Evolutionary conservation across 2,888 invertebrate genomes (phyloP).

Genomic region (Leptothorax acervorum): DNA sequence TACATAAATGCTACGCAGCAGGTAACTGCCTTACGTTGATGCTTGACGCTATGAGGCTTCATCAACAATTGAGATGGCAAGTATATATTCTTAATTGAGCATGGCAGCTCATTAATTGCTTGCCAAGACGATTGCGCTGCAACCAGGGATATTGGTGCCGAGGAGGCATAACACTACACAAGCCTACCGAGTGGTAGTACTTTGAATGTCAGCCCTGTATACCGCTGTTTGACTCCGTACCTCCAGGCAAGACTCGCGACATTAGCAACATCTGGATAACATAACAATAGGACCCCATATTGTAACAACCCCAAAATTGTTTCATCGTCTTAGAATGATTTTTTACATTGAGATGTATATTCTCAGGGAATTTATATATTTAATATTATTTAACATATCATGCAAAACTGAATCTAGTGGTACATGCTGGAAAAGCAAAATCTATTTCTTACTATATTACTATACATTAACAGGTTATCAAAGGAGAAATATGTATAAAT

Average conservation of each 20-base stretch:
- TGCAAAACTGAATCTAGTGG: conserved; percentile 70
- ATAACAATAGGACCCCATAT: conserved; percentile 79
- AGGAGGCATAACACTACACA: conserved; percentile 84
- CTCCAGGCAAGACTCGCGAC: conserved; percentile 82
- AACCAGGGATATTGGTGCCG: conserved; percentile 81
- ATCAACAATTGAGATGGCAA: conserved; percentile 84
- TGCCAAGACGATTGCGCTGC: conserved; percentile 82
- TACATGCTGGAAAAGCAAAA: conserved; percentile 63
- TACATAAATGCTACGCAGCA: conserved; percentile 85
- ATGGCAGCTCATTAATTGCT: conserved; percentile 83
- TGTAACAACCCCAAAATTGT: conserved; percentile 75
- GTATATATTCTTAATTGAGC: conserved; percentile 82
- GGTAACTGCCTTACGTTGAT: conserved; percentile 84
- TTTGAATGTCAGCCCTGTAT: conserved; percentile 84
- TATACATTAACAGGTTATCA: conserved; percentile 15
- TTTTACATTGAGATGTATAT: conserved; percentile 68
- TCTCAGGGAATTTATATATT: conserved; percentile 59
- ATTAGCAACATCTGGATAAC: conserved; percentile 84
- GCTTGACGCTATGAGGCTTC: conserved; percentile 84
- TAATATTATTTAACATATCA: conserved; percentile 70
- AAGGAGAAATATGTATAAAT: conserved; percentile 60
- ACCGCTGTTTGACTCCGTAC: conserved; percentile 80
- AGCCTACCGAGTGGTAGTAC: conserved; percentile 84
- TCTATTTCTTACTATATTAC: conserved; percentile 44
- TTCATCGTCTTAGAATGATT: conserved; percentile 74